Base-by-base conservation (phyloP, 2,797 vertebrate species). In the Meda fulgida region DNA sequence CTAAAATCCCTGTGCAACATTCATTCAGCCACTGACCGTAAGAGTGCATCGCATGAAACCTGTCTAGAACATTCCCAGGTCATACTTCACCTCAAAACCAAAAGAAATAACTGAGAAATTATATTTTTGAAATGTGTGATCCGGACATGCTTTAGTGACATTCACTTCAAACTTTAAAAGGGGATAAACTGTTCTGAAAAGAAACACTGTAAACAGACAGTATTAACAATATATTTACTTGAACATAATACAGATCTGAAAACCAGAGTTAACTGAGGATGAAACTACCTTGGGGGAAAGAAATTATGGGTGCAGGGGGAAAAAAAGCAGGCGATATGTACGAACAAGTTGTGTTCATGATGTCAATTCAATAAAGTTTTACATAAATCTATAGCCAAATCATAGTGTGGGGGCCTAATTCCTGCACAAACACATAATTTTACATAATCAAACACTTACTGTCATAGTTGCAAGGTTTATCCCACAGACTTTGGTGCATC, bases 341-440 rank as follows among this genome's bases (percentile, higher is more conserved):
- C 23, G 23, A 71, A 63, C 29, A 40, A 83, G 29, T 65, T 26
- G 53, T 77, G 65, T 70, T 55, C 58, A 75, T 79, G 72, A 66
- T 70, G 78, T 85, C 78, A 60, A 78, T 84, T 83, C 81, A 84
- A 83, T 81, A 31, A 83, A 83, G 85, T 76, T 87, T 71, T 85
- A 81, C 72, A 81, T 69, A 60, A 81, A 87, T 88, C 76, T 36
- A 55, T 72, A 76, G 29, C 34, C 40, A 86, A 78, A 78, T 85
- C 60, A 46, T 73, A 81, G 48, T 63, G 80, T 85, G 75, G 77
- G 77, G 77, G 83, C 48, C 23, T 69, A 53, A 40, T 76, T 16
- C n/a, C 66, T 70, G 73, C 83, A 69, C 19, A 58, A 79, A 80
- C 75, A 85, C 67, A 84, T 76, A 29, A 65, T 51, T 73, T 81